These are phyloP conservation scores for Craseonycteris thonglongyai DNA, from an alignment of 2,113 vertebrate genomes.

Conservation along the genomic window DNA sequence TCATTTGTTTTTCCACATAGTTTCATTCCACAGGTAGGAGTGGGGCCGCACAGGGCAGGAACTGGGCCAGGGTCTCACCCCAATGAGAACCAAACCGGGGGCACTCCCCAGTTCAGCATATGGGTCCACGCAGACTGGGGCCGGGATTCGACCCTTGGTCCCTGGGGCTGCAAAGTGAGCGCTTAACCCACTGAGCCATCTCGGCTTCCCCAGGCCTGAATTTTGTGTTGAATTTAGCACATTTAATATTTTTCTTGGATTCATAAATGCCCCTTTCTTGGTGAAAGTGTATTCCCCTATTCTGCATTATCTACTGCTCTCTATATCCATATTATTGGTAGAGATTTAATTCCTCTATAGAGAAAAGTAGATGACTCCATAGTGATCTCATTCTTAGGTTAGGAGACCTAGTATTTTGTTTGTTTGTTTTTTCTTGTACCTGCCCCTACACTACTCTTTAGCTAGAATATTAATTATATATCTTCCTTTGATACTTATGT, in stretches of 20 bases:
- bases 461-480: background rate
- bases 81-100: too few relatives aligned
- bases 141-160: too few relatives aligned
- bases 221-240: background rate
- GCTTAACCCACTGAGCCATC: too few relatives aligned
- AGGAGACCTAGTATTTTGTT: background rate
- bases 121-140: too few relatives aligned
- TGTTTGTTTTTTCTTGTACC: background rate
- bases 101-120: too few relatives aligned
- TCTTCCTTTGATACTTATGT: background rate
- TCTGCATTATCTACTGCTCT: background rate
- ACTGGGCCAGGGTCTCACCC: too few relatives aligned
- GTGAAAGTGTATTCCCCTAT: background rate
- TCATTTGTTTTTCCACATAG: too few relatives aligned
- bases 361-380: background rate
- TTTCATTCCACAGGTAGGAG: too few relatives aligned
- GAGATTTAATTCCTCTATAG: background rate
- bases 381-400: background rate
- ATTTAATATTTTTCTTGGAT: background rate
- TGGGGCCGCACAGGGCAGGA: too few relatives aligned
- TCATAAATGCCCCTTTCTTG: background rate
- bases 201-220: too few relatives aligned
- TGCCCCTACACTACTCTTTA: background rate
- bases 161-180: too few relatives aligned
- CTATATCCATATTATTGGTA: background rate